Base-by-base conservation (phyloP, 2,888 invertebrate species). In the Andrena minutula region DNA sequence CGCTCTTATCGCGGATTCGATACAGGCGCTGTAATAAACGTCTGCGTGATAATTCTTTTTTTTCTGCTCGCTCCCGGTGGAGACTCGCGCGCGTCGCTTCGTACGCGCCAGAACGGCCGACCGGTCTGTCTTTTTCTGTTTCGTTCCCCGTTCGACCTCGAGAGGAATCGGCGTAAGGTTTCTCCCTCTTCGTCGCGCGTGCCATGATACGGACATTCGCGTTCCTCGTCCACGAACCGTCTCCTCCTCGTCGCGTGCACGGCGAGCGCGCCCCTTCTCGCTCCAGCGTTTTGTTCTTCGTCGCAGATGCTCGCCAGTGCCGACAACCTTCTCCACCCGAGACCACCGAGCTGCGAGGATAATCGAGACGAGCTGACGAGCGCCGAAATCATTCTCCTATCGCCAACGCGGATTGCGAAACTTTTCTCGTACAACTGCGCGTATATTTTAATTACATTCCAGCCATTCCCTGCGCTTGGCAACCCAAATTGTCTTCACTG, bases 271-370 rank as follows among this genome's bases (percentile, higher is more conserved):
- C 72, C 77, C 80, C 82, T 84, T 73, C 72, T 80, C 81, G 71
- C 85, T 75, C 81, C 73, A 60, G 65, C 71, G 71, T 75, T 82
- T 87, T 88, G 86, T 88, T 87, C 88, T 84, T 82, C 86, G 85
- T 88, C 88, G 83, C 89, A 89, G 90, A 90, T 89, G 90, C 88
- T 89, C 79, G 88, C 85, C 85, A 81, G 86, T 86, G 83, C 82
- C 86, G 87, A 84, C 85, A 85, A 85, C 76, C 87, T 84, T 81
- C 84, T 81, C 84, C 83, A 82, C 75, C 72, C 61, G 60, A 65
- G 56, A n/a, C 47, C 35, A 68, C 64, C 41, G 23, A 20, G 23
- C 23, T 68, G 65, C 84, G 72, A 65, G 82, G 75, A 84, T 81
- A 85, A 85, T 83, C 86, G 74, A 78, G 75, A 70, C 80, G 78